Evolutionary conservation across 2,113 vertebrate genomes (phyloP), one percentile per base, ranked within the genome.

Genomic region (Onychostoma macrolepis): DNA sequence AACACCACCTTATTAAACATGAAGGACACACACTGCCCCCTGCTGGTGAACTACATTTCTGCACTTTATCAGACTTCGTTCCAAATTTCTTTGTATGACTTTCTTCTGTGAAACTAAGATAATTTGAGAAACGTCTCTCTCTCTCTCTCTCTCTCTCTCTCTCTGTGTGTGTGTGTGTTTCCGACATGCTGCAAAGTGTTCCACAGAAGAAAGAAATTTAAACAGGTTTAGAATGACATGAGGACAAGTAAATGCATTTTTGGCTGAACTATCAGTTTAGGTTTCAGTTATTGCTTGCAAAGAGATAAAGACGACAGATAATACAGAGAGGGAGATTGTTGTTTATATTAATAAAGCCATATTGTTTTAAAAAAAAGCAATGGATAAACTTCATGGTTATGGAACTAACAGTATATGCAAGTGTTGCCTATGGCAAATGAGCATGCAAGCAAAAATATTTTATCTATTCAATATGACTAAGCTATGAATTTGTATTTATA

Each of bases 31-130:
- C 24, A 26, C 48, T 56, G 53, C 24, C 79, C 56, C 21, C 78
- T 80, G 56, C 85, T 86, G 85, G 43, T 76, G 30, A 88, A 0
- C 7, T 48, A 74, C 72, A 74, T 17, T 61, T 43, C 26, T 83
- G 72, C 48, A 75, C 21, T 6, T 43, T 43, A 10, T 36, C 30
- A 21, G 30, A 69, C 30, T 36, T 10, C 56, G 24, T 6, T 36
- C 33, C 30, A 36, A 36, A 67, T 53, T 3, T 58, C 30, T 19
- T 10, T 53, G 7, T 9, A 17, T 69, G 17, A 36, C 30, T 71
- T 69, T 17, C 13, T 67, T 33, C 28, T 33, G 30, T 33, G 30
- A 33, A 69, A 33, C 28, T 8, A 69, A 69, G 15, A 30, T 67
- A 6, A 30, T 67, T 67, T 30, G 63, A 67, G 28, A 28, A 65